Percentiles rank a stretch among this genome's conserved stretches.
phyloP scores from a whole-genome alignment of 2,888 invertebrate species.

The Calameuta pallipes region DNA sequence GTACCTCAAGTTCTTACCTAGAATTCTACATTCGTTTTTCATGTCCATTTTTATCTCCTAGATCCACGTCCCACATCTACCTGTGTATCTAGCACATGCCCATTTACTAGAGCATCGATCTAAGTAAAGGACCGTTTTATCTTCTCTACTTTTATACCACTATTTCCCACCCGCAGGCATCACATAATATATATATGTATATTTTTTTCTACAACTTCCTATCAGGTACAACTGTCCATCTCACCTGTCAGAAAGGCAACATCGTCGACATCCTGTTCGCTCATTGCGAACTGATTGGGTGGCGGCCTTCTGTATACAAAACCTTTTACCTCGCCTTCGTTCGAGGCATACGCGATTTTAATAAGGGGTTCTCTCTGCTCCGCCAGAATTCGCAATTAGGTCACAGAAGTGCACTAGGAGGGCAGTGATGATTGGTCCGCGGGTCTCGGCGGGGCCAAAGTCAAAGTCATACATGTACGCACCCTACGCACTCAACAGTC shows the following conservation, averaged over 20 bases:
- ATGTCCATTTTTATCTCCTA: not conserved
- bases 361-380: constrained; percentile 64
- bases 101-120: too few relatives aligned
- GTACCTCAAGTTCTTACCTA: not conserved
- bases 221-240: constrained; percentile 27
- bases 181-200: not conserved
- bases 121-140: not conserved
- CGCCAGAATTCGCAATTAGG: constrained; percentile 51
- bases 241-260: constrained; percentile 91
- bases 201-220: not conserved
- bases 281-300: constrained; percentile 72
- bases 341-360: constrained; percentile 63
- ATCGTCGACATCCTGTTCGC: constrained; percentile 92
- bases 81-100: not conserved
- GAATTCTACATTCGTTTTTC: not conserved
- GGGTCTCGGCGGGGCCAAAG: not conserved
- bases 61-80: not conserved
- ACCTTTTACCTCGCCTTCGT: constrained; percentile 61
- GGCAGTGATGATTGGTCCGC: not conserved
- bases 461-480: not conserved
- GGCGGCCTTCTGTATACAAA: constrained; percentile 61
- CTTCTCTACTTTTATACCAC: not conserved
- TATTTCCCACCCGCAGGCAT: not conserved
- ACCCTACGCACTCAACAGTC: not conserved
- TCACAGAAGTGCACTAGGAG: constrained; percentile 1